Base-by-base conservation (phyloP, 2,797 vertebrate genomes). In the Schizothorax lantsangensis region DNA sequence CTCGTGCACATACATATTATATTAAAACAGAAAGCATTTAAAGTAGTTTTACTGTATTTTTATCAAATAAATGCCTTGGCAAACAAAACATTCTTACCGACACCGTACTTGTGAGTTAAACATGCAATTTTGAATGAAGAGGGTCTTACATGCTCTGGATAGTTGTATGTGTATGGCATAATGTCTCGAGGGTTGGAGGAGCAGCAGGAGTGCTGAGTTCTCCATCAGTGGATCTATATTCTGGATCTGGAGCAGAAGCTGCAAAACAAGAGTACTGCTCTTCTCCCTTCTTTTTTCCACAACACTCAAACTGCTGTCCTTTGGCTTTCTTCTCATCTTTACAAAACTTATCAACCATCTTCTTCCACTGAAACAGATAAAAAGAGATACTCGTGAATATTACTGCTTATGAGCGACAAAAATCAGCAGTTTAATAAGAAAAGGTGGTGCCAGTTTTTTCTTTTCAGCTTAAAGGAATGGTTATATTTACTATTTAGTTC, bases 291-390 rank as follows among this genome's bases (percentile, higher is more conserved):
- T 71, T 14, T 17, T 3, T 49, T 1, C 9, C 84, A 86, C 95
- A 96, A 83, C 95, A 96, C 2, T 69, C 43, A 74, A 87, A 90
- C 74, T 84, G 86, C 15, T 40, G 66, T 21, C 57, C 14, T 3
- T 84, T 57, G 30, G 49, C 11, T 4, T 78, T 47, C 0, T 88
- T 90, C 36, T 89, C 86, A 19, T 68, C 68, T 15, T 10, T 17
- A 85, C 96, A 96, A 88, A 93, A 96, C 79, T 19, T 92, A 75
- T 92, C 59, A 6, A 96, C 89, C 84, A 92, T 92, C n/a, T 91
- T 88, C 30, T 83, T 89, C 95, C 96, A 96, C 96, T 96, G n/a
- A 87, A 45, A 36, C 5, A 47, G 17, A 38, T 74, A n/a, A 81
- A 59, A 74, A 4, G 54, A 36, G 33, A 15, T 23, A 49, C 40